Conservation (phyloP, 2,113 vertebrate genomes). For the Campylorhamphus procurvoides region DNA sequence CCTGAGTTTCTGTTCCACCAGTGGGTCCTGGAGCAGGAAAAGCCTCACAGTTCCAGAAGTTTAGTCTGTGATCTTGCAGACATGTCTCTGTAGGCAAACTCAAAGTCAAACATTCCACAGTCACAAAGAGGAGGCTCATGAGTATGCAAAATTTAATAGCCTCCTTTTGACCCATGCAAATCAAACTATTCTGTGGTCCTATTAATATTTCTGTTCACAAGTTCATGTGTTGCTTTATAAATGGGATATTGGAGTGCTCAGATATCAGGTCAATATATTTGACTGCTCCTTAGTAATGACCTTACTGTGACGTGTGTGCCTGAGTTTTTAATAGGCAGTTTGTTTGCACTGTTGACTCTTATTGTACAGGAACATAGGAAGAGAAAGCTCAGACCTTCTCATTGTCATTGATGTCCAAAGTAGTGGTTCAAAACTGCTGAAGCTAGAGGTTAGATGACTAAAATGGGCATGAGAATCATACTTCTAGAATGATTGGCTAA, state of each 20-base stretch:
- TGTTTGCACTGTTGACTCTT: background rate
- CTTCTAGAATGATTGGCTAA: background rate
- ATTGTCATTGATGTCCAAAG: background rate
- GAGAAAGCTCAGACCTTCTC: background rate
- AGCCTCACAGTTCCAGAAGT: background rate
- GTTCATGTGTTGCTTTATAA: background rate
- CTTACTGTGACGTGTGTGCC: background rate
- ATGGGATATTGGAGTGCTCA: background rate
- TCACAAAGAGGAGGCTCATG: background rate
- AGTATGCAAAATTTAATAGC: background rate
- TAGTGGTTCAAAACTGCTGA: background rate
- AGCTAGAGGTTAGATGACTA: background rate
- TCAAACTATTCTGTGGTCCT: background rate
- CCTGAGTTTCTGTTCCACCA: background rate
- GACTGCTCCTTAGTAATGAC: background rate
- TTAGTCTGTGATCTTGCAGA: background rate
- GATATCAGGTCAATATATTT: background rate
- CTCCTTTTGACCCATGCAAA: background rate
- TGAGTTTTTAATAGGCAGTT: background rate
- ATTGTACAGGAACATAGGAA: background rate
- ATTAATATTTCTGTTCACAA: background rate
- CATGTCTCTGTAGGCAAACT: background rate
- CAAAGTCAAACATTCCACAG: background rate
- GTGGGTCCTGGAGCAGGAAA: background rate
- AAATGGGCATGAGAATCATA: background rate